Evolutionary conservation across 92 coral and sea anemone genomes (phyloP), one percentile per base, ranked within the genome.

Genomic region (Porites lobata): DNA sequence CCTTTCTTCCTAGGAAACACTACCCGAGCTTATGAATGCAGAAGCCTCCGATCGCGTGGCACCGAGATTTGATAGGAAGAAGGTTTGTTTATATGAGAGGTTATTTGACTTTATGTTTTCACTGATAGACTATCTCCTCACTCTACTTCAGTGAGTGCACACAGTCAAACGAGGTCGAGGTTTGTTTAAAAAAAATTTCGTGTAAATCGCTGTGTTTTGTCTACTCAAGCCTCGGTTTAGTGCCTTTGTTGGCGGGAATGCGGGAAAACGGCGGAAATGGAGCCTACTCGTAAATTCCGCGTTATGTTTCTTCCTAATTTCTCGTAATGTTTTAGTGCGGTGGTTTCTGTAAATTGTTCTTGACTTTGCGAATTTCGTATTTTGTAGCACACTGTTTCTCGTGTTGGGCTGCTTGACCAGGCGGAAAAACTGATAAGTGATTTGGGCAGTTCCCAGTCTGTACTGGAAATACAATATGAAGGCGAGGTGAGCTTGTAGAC

Each of bases 1-100:
- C 13, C 32, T 20, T 72, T 15, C 63, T 38, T 54, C 68, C 7
- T 76, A 98, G 99, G 99, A 98, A 81, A 95, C 98, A 72, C 87
- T 98, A 7, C 99, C 99, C 18, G 99, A 98, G 90, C 89, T 98
- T 29, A 89, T 98, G 79, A 98, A 95, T 82, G 90, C 98, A 3
- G 99, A 98, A 66, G 98, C 94, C 64, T 92, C 99, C 18, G 99
- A 98, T 91, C 99, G 99, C 70, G 99, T 98, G 15, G 92, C 99
- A 54, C 99, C 99, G 56, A 87, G 99, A 53, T 89, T 98, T 79
- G 99, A 98, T 79, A 91, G 99, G 69, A 98, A 98, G 85, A 98
- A 96, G 99, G 98, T 95, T 72, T 50, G 86, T 80, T 75, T 72
- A 38, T 47, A n/a, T 52, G 4, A 38, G 57, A 7, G 29, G 38